phyloP scores from a whole-genome alignment of 1,140 invertebrate species.

The Drosophila kurseongensis region DNA sequence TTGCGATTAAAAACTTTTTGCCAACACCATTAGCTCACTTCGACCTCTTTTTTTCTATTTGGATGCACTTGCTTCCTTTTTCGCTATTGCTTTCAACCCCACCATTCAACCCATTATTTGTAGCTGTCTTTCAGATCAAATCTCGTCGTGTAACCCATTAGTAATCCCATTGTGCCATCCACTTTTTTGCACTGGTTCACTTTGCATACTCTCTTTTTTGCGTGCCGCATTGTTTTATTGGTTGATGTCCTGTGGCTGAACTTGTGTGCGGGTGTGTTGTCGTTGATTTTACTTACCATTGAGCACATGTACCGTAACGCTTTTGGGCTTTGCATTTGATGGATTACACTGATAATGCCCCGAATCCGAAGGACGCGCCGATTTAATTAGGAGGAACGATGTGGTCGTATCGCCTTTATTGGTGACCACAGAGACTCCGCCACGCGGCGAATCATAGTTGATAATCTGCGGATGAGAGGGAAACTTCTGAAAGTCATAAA shows the following conservation, averaged over 20 bases:
- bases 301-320: constrained; percentile 94
- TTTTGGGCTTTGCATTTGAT: constrained; percentile 94
- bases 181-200: constrained; percentile 29
- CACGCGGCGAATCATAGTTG: constrained; percentile 95
- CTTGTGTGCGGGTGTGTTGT: constrained; percentile 52
- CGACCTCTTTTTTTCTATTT: constrained; percentile 20
- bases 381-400: constrained; percentile 91
- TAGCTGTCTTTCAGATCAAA: constrained; percentile 8
- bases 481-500: constrained; percentile 37
- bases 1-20: constrained; percentile 34
- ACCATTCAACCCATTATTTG: constrained; percentile 7
- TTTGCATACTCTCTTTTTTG: constrained; percentile 5
- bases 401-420: constrained; percentile 92
- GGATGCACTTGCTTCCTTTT: constrained; percentile 14
- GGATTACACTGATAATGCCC: constrained; percentile 93
- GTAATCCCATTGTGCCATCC: constrained; percentile 36
- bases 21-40: constrained; percentile 47
- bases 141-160: constrained; percentile 34
- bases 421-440: constrained; percentile 90
- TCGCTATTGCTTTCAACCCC: constrained; percentile 1
- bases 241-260: constrained; percentile 41
- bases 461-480: constrained; percentile 88
- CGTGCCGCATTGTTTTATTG: constrained; percentile 40
- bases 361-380: constrained; percentile 90
- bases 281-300: constrained; percentile 91